phyloP scores from a whole-genome alignment of 2,113 vertebrate species.

The Thunnus maccoyii region DNA sequence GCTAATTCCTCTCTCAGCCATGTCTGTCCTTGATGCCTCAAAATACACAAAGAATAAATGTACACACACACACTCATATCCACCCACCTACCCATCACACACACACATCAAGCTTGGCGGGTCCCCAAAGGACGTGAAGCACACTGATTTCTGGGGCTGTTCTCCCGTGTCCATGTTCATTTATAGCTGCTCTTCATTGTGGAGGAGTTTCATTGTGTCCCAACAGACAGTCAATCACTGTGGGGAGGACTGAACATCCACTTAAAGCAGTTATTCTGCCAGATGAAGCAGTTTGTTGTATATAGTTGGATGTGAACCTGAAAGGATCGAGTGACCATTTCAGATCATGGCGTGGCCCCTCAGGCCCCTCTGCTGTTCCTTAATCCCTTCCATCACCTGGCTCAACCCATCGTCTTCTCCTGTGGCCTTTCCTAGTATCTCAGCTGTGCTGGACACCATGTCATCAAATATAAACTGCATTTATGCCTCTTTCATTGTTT shows the following conservation, averaged over 20 bases:
- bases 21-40: constrained; percentile 85
- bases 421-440: constrained; percentile 55
- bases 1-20: constrained; percentile 83
- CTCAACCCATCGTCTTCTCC: constrained; percentile 74
- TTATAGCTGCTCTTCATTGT: constrained; percentile 89
- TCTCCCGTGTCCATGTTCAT: constrained; percentile 88
- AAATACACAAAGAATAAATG: constrained; percentile 82
- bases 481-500: constrained; percentile 16
- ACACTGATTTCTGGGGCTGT: constrained; percentile 89
- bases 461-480: constrained; percentile 42
- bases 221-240: constrained; percentile 73
- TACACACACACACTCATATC: constrained; percentile 47
- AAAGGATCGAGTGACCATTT: constrained; percentile 84
- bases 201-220: constrained; percentile 84
- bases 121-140: constrained; percentile 82
- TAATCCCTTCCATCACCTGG: constrained; percentile 67
- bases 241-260: constrained; percentile 58
- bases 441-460: constrained; percentile 60
- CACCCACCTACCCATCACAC: constrained; percentile 27
- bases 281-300: constrained; percentile 87
- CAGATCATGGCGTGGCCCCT: constrained; percentile 85
- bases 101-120: constrained; percentile 61
- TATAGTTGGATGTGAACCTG: constrained; percentile 85
- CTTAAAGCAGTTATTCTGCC: constrained; percentile 82
- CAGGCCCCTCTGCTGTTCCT: constrained; percentile 70